Conservation (phyloP, 35 echinoderm and acorn worm species). For the Chiridota heheva region DNA sequence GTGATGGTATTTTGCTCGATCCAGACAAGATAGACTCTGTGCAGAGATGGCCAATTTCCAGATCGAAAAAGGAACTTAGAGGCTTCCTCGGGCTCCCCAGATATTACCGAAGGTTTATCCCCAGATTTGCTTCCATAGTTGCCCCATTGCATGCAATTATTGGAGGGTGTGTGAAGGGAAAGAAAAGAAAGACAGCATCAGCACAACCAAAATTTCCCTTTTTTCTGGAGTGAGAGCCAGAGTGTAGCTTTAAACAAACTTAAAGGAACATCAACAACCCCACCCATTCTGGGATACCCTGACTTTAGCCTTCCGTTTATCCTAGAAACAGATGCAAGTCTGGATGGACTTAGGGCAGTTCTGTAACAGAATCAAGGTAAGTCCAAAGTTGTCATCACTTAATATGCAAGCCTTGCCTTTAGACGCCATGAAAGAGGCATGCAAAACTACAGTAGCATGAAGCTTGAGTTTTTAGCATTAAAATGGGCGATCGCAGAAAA, state of each 20-base stretch:
- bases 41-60: conserved; percentile 15
- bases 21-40: conserved; percentile 2
- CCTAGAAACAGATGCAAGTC: too few species aligned
- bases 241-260: conserved; percentile 10
- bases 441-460: conserved; percentile 35
- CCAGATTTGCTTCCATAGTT: conserved; percentile 3
- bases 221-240: neutral
- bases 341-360: too few species aligned
- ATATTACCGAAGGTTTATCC: conserved; percentile 23
- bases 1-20: conserved; percentile 23
- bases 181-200: neutral
- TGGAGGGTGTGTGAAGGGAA: neutral
- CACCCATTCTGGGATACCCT: conserved; percentile 33
- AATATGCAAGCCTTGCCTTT: too few species aligned
- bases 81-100: conserved; percentile 16
- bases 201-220: neutral
- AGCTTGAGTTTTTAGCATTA: conserved; percentile 32
- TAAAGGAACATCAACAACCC: neutral
- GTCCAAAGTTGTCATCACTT: too few species aligned
- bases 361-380: too few species aligned
- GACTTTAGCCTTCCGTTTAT: too few species aligned
- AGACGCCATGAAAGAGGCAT: too few species aligned
- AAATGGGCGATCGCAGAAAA: conserved; percentile 32
- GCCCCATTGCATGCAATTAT: conserved; percentile 50
- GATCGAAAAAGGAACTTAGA: neutral